Evolutionary conservation across 1,140 invertebrate genomes (phyloP).

Genomic region (Homalodisca vitripennis): DNA sequence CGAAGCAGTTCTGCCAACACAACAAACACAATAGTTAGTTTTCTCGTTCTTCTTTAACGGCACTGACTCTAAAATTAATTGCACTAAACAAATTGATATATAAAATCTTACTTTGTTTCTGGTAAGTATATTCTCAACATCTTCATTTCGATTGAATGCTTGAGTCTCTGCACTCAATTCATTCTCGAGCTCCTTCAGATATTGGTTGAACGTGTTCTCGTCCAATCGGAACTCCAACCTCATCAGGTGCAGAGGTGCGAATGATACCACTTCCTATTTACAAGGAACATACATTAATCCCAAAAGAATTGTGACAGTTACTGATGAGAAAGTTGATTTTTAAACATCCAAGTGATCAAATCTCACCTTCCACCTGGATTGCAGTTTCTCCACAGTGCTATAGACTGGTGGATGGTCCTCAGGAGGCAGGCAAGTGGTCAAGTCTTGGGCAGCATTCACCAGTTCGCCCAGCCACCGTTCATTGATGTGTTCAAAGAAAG

Average conservation of each 20-base stretch:
- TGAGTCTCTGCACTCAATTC: constrained; percentile 84
- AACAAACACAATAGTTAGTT: not conserved
- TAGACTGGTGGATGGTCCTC: constrained; percentile 66
- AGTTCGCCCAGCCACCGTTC: constrained; percentile 81
- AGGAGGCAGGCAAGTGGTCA: constrained; percentile 66
- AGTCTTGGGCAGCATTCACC: constrained; percentile 73
- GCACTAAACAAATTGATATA: not conserved
- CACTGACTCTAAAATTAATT: not conserved
- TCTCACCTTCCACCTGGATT: constrained; percentile 68
- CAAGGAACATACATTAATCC: not conserved
- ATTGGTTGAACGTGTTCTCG: constrained; percentile 80
- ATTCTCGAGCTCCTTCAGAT: constrained; percentile 85
- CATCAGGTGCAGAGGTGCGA: constrained; percentile 82
- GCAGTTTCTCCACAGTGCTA: constrained; percentile 67
- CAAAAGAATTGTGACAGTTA: not conserved
- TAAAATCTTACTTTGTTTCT: constrained; percentile 59
- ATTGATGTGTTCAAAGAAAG: constrained; percentile 82
- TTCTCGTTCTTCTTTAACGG: not conserved
- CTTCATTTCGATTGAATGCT: constrained; percentile 80
- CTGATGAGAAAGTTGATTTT: no score
- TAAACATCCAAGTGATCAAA: not conserved
- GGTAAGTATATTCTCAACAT: constrained; percentile 71
- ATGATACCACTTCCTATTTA: constrained; percentile 63
- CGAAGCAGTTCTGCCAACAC: constrained; percentile 53
- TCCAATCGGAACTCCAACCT: constrained; percentile 86